Percentiles rank a stretch among this genome's conserved stretches.
phyloP scores from a whole-genome alignment of 2,113 vertebrate genomes.

The Corydoras sp. region DNA sequence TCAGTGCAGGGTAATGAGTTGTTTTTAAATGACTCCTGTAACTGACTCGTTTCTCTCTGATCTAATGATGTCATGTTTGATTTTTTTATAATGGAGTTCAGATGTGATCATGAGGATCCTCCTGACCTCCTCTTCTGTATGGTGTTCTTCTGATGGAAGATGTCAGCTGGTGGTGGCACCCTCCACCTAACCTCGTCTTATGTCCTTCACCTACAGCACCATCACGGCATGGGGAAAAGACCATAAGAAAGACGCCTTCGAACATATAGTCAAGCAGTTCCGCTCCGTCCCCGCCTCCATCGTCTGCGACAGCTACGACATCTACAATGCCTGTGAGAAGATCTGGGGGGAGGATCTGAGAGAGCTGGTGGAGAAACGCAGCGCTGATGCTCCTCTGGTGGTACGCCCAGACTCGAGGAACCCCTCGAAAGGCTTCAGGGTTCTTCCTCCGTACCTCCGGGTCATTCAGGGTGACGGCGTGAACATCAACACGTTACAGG shows the following conservation, averaged over 20 bases:
- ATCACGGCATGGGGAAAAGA: conserved; percentile 99
- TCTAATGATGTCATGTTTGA: too few relatives aligned
- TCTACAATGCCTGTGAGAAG: conserved; percentile 97
- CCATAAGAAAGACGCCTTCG: conserved; percentile 94
- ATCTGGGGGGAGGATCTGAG: conserved; percentile 97
- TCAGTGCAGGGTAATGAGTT: too few relatives aligned
- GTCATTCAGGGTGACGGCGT: conserved; percentile 98
- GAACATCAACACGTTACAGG: conserved; percentile 94
- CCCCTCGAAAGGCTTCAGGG: conserved; percentile 85
- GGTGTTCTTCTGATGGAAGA: not conserved
- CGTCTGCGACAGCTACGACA: conserved; percentile 98
- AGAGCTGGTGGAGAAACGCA: conserved; percentile 83
- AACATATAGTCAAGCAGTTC: conserved; percentile 95
- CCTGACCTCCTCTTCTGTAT: not conserved
- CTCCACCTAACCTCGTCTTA: not conserved
- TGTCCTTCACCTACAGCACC: conserved; percentile 68
- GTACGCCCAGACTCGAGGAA: conserved; percentile 96
- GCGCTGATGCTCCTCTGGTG: conserved; percentile 85
- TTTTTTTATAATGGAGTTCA: too few relatives aligned
- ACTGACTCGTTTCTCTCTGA: too few relatives aligned
- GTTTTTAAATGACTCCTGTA: too few relatives aligned
- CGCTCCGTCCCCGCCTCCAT: conserved; percentile 95
- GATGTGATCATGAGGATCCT: too few relatives aligned
- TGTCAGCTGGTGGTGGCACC: not conserved
- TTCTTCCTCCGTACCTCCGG: conserved; percentile 91